Evolutionary conservation across 2,888 invertebrate species (phyloP).

Genomic region (Apantesis nais): DNA sequence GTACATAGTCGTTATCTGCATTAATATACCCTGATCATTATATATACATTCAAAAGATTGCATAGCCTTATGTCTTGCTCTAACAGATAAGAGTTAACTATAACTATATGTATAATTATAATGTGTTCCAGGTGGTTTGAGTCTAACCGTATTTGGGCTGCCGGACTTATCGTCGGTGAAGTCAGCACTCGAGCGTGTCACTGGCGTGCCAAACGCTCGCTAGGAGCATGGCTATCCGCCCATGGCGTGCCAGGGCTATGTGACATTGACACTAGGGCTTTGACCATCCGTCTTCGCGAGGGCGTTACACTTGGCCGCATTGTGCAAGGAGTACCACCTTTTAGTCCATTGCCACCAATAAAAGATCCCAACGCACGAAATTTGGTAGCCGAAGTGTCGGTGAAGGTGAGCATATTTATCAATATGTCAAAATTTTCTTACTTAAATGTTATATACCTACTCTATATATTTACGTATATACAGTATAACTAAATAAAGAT

Average conservation of each 20-base stretch:
- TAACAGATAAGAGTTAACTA: background rate
- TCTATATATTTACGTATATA: too few species aligned
- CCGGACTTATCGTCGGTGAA: slow-evolving; percentile 96
- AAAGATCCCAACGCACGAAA: slow-evolving; percentile 94
- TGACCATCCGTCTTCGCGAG: slow-evolving; percentile 96
- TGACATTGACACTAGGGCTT: slow-evolving; percentile 96
- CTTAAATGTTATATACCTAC: background rate
- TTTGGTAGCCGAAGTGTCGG: slow-evolving; percentile 96
- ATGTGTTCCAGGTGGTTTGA: slow-evolving; percentile 92
- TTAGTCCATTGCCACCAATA: slow-evolving; percentile 64
- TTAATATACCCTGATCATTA: background rate
- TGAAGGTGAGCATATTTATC: slow-evolving; percentile 82
- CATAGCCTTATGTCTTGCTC: background rate
- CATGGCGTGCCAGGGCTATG: slow-evolving; percentile 94
- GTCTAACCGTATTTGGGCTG: slow-evolving; percentile 95
- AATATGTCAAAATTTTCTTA: background rate
- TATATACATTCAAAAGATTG: background rate
- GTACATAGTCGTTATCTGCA: background rate
- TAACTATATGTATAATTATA: background rate
- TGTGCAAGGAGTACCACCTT: slow-evolving; percentile 83
- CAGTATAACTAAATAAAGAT: too few species aligned
- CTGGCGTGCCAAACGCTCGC: slow-evolving; percentile 92
- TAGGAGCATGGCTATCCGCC: slow-evolving; percentile 93
- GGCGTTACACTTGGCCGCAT: slow-evolving; percentile 93
- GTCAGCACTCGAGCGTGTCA: slow-evolving; percentile 94